Base-by-base conservation (phyloP, 2,888 invertebrate genomes). In the Hylaea fasciaria region DNA sequence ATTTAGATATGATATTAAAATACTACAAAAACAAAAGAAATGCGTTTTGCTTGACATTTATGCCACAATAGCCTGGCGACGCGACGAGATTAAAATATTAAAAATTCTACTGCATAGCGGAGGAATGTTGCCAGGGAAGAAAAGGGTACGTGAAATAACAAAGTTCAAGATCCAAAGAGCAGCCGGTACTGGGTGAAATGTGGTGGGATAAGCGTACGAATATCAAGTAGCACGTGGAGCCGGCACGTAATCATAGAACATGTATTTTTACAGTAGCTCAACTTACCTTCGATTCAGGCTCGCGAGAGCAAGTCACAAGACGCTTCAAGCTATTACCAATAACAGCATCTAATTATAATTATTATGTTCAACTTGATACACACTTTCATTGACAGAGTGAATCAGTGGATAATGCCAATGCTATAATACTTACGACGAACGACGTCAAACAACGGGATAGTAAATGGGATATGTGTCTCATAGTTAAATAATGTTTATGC, bases 101-200 rank as follows among this genome's bases (percentile, higher is more conserved):
- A 72, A 77, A 78, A 74, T 77, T 77, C 71, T 70, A 66, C 69
- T 70, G 73, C 76, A 73, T 64, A 70, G 69, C 71, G 57, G 61
- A 70, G 65, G 70, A 74, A 73, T 69, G 72, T 77, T 78, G 75
- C 78, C 68, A 73, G 71, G 62, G 62, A 72, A 71, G 73, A 72
- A 81, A 78, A 80, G 78, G 70, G 76, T 77, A 81, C 82, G 76
- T 76, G 80, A 79, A 85, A 86, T 84, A 85, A 83, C 84, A 86
- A 86, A 86, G 83, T 86, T 87, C 79, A 82, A 78, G 81, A 81
- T 82, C 73, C 70, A 59, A 76, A 76, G 79, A 80, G 75, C 86
- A 88, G 83, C 82, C 84, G 87, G 85, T 77, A 78, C 78, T 73
- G 77, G 83, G 82, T 87, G 83, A 88, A 85, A 87, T 89, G 87